A percentile compares a stretch with the other conserved stretches of the same genome.
Conservation (phyloP, 92 coral and sea anemone genomes). For the Parazoanthus atlanticus region DNA sequence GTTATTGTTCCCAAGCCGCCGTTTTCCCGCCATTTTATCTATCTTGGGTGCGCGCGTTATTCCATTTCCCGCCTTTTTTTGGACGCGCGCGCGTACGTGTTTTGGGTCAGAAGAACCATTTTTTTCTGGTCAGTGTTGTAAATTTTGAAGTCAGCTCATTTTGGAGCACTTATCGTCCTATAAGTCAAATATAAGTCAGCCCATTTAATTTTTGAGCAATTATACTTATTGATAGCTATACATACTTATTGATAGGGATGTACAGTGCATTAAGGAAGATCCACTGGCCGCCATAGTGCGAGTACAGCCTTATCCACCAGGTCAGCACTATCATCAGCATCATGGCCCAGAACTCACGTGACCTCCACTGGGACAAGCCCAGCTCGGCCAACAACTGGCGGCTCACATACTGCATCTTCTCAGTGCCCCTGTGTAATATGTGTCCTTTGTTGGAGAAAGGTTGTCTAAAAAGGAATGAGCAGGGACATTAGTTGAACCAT, state of each 20-base stretch:
- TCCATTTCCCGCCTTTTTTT: too few species aligned
- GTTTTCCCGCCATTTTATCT: too few species aligned
- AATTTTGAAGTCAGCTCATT: too few species aligned
- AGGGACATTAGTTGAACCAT: neutral
- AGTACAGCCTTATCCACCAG: constrained; percentile 92
- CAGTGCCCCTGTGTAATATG: constrained; percentile 89
- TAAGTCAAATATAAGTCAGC: too few species aligned
- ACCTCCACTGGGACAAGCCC: constrained; percentile 98
- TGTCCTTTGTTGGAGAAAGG: constrained; percentile 98
- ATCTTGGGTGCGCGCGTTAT: too few species aligned
- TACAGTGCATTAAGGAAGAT: constrained; percentile 85
- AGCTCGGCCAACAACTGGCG: constrained; percentile 96
- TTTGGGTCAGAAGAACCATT: too few species aligned
- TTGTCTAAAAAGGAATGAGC: constrained; percentile 57
- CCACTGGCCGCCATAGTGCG: constrained; percentile 99
- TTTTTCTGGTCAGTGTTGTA: too few species aligned
- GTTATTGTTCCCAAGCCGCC: too few species aligned
- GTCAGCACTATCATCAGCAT: constrained; percentile 91
- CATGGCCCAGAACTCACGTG: constrained; percentile 99
- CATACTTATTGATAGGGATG: constrained; percentile 93
- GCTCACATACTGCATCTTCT: constrained; percentile 99
- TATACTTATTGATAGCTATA: neutral
- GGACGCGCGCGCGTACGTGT: too few species aligned
- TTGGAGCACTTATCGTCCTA: too few species aligned
- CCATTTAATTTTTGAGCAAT: too few species aligned